These are phyloP conservation scores for Nomada fabriciana DNA, from an alignment of 2,888 invertebrate species.

Conservation along the genomic window DNA sequence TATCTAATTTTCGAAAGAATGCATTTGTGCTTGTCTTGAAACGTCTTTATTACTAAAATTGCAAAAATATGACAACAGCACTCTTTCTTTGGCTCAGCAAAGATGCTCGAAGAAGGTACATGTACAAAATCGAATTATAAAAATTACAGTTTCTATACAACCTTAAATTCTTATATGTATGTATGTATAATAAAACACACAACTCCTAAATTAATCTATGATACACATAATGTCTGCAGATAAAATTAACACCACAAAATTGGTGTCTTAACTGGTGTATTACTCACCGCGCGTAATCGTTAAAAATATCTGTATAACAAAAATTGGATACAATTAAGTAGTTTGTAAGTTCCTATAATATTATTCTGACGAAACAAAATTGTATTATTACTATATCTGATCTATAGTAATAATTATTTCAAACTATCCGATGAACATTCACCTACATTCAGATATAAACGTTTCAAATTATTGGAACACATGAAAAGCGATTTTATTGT, in stretches of 20 bases:
- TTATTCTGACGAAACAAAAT: constrained; percentile 14
- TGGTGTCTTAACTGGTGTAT: background rate
- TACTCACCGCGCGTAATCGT: background rate
- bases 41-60: constrained; percentile 41
- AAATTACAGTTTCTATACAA: constrained; percentile 50
- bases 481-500: constrained; percentile 50
- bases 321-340: constrained; percentile 27
- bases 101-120: constrained; percentile 20
- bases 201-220: constrained; percentile 24
- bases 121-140: constrained; percentile 47
- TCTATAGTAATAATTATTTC: constrained; percentile 2
- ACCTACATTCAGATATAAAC: constrained; percentile 1
- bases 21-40: constrained; percentile 33
- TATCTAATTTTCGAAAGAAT: constrained; percentile 31
- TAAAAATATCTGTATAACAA: background rate
- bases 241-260: constrained; percentile 10
- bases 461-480: constrained; percentile 27
- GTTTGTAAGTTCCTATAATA: constrained; percentile 10
- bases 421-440: constrained; percentile 4
- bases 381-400: constrained; percentile 13
- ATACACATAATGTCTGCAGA: constrained; percentile 15
- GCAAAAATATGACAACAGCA: constrained; percentile 54
- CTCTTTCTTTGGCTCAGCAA: constrained; percentile 33
- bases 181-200: constrained; percentile 33
- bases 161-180: constrained; percentile 28